phyloP scores from a whole-genome alignment of 2,888 invertebrate species.

The Polia nebulosa region DNA sequence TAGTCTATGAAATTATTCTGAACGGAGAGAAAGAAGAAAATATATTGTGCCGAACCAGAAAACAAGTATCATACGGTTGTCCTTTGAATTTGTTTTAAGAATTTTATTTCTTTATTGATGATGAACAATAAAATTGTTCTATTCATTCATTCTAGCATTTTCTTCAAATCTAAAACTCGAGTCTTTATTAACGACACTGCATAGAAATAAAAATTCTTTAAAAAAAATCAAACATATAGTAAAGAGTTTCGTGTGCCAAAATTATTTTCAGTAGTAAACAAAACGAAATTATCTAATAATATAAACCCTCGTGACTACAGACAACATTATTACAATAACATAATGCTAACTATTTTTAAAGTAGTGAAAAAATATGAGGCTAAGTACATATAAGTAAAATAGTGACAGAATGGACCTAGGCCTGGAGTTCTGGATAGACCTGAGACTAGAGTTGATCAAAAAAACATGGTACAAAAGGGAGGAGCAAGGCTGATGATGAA shows the following conservation, averaged over 20 bases:
- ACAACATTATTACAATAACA: conserved; percentile 9
- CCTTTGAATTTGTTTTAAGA: too few species aligned
- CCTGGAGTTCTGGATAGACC: background rate
- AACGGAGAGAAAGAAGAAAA: too few species aligned
- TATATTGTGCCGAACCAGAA: too few species aligned
- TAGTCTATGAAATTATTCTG: background rate
- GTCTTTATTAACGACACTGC: conserved; percentile 6
- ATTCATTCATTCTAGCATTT: background rate
- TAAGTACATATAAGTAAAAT: background rate
- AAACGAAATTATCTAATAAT: conserved; percentile 38
- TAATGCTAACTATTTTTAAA: conserved; percentile 17
- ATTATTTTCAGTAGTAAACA: conserved; percentile 44
- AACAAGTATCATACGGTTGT: too few species aligned
- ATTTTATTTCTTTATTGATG: too few species aligned
- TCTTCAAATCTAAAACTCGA: background rate
- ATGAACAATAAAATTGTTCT: background rate
- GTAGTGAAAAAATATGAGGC: background rate
- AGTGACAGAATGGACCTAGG: background rate
- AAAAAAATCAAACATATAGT: background rate
- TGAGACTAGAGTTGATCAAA: background rate
- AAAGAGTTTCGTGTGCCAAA: conserved; percentile 47
- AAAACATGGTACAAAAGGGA: background rate
- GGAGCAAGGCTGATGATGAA: too few species aligned
- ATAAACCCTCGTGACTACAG: conserved; percentile 32
- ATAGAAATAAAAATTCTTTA: background rate